Conservation (phyloP, 2,888 invertebrate genomes). For the Sarcophaga caerulescens region DNA sequence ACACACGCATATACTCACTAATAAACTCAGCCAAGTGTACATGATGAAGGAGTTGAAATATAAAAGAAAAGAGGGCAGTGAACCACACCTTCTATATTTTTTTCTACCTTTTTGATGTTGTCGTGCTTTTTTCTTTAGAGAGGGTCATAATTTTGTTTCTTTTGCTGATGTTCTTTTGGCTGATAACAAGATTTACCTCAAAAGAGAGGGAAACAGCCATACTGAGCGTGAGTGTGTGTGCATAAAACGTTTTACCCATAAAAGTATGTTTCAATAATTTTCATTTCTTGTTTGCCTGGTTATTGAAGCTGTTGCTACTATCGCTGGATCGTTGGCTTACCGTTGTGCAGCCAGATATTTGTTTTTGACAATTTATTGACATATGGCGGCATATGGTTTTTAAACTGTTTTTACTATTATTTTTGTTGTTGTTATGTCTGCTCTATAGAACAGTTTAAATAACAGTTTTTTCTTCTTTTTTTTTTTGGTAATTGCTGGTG, state of each 20-base stretch:
- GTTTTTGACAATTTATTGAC: conserved; percentile 26
- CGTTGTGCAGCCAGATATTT: conserved; percentile 7
- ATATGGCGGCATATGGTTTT: conserved; percentile 22
- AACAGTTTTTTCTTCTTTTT: neutral
- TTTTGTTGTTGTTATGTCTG: conserved; percentile 1
- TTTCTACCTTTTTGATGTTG: neutral
- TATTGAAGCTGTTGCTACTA: neutral
- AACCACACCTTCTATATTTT: conserved; percentile 42
- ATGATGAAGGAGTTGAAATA: neutral
- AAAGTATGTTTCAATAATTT: neutral
- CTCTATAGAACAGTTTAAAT: neutral
- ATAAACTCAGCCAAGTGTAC: no score
- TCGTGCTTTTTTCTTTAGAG: neutral
- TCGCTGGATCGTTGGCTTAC: no score
- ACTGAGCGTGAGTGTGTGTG: neutral
- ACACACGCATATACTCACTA: neutral
- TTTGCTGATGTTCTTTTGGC: neutral
- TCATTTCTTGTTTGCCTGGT: neutral
- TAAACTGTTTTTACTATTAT: conserved; percentile 9
- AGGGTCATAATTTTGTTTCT: neutral
- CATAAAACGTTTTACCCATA: neutral
- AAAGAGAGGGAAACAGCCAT: neutral
- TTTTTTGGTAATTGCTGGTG: neutral
- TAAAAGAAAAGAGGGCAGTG: conserved; percentile 46
- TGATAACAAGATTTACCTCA: conserved; percentile 3